phyloP scores from a whole-genome alignment of 2,888 invertebrate genomes.

The Anarsia innoxiella region DNA sequence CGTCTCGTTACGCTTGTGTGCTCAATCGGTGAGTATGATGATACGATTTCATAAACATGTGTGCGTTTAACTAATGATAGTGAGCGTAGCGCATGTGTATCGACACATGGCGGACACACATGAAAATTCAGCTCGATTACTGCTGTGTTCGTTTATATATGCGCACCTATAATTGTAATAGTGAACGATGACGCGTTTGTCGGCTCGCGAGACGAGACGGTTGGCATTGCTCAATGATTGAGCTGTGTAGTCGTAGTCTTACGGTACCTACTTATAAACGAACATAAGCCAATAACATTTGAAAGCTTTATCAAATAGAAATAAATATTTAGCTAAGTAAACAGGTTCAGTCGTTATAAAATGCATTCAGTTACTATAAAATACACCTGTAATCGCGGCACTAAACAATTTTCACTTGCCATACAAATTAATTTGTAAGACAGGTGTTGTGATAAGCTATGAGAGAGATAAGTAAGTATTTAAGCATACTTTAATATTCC shows the following conservation, averaged over 20 bases:
- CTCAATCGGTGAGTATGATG: conserved; percentile 49
- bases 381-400: too few relatives aligned
- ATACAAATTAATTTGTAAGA: too few relatives aligned
- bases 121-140: conserved; percentile 56
- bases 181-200: conserved; percentile 71
- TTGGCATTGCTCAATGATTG: conserved; percentile 74
- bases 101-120: conserved; percentile 54
- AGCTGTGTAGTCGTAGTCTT: conserved; percentile 62
- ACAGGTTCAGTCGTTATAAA: too few relatives aligned
- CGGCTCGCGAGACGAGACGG: conserved; percentile 71
- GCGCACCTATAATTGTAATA: conserved; percentile 68
- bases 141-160: conserved; percentile 60
- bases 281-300: conserved; percentile 2
- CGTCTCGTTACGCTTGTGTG: conserved; percentile 67
- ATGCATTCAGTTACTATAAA: too few relatives aligned
- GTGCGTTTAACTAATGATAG: conserved; percentile 43
- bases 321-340: neutral
- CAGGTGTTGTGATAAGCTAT: too few relatives aligned
- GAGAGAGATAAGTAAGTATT: too few relatives aligned
- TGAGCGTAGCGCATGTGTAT: conserved; percentile 45
- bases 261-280: conserved; percentile 22
- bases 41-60: conserved; percentile 40
- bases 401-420: too few relatives aligned
- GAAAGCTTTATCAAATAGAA: neutral
- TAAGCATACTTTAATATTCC: too few relatives aligned